Evolutionary conservation across 1,140 invertebrate species (phyloP).

Genomic region (Zaprionus davidi): DNA sequence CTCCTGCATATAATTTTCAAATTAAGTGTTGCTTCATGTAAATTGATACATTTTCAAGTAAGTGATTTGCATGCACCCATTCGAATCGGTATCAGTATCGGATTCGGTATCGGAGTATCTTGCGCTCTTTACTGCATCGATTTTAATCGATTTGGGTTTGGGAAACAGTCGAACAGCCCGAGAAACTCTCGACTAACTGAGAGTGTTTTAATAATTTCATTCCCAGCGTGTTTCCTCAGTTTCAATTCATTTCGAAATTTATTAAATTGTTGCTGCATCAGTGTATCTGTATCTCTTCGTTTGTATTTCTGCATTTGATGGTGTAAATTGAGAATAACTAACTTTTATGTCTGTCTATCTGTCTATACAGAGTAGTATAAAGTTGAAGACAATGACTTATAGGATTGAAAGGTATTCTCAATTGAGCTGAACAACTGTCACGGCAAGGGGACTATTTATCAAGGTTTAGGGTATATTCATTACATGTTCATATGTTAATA

Average conservation of each 20-base stretch:
- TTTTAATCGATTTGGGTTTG: not conserved
- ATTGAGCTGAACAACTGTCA: too few relatives aligned
- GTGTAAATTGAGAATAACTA: too few relatives aligned
- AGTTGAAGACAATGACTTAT: too few relatives aligned
- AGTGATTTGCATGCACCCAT: not conserved
- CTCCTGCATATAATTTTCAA: constrained; percentile 76
- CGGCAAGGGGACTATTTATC: too few relatives aligned
- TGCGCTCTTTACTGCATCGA: not conserved
- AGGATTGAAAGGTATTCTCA: too few relatives aligned
- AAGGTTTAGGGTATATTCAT: not conserved
- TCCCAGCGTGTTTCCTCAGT: not conserved
- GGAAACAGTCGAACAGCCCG: not conserved
- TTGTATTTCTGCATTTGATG: not conserved
- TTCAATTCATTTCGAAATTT: not conserved
- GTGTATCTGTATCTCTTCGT: not conserved
- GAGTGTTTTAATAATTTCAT: not conserved
- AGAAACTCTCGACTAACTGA: not conserved
- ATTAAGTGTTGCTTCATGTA: constrained; percentile 72
- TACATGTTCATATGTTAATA: not conserved
- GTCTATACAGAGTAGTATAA: not conserved
- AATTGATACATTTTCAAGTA: constrained; percentile 66
- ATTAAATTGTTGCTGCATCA: not conserved
- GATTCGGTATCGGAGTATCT: constrained; percentile 3
- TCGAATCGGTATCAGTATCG: not conserved
- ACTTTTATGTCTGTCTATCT: not conserved